These are phyloP conservation scores for Trissoscelio sp. DNA, from an alignment of 2,888 invertebrate species.

Conservation along the genomic window DNA sequence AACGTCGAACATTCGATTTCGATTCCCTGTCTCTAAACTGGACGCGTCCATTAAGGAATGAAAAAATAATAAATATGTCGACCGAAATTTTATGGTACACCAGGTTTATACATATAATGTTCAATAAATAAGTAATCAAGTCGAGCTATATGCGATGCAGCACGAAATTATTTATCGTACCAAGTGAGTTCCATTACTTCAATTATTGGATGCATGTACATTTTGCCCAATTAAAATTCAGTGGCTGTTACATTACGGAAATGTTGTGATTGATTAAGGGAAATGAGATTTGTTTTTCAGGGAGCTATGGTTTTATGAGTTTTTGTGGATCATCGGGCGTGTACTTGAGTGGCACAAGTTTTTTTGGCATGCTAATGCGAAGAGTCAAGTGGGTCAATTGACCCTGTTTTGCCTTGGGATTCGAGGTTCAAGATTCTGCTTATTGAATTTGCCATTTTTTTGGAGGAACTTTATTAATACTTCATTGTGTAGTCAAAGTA, in stretches of 20 bases:
- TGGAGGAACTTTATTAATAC: no score
- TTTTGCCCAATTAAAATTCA: slow-evolving; percentile 28
- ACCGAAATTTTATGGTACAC: slow-evolving; percentile 5
- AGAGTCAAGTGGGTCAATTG: slow-evolving; percentile 29
- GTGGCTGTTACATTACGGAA: neutral
- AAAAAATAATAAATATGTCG: slow-evolving; percentile 15
- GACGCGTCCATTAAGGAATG: slow-evolving; percentile 6
- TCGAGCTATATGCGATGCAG: neutral
- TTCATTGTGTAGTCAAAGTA: no score
- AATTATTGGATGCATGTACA: slow-evolving; percentile 4
- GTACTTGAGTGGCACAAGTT: slow-evolving; percentile 16
- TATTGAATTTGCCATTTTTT: no score
- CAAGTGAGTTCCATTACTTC: slow-evolving; percentile 21
- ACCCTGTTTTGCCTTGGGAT: slow-evolving; percentile 6
- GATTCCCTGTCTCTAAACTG: slow-evolving; percentile 2
- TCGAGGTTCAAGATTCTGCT: neutral
- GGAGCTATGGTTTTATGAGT: slow-evolving; percentile 3
- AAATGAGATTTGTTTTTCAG: slow-evolving; percentile 17
- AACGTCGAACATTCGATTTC: neutral
- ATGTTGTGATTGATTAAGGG: slow-evolving; percentile 24
- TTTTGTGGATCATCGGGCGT: neutral
- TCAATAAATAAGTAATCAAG: slow-evolving; percentile 25
- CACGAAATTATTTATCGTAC: slow-evolving; percentile 12
- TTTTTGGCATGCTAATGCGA: neutral
- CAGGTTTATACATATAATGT: slow-evolving; percentile 10